These are phyloP conservation scores for Poeciliopsis occidentalis DNA, from an alignment of 2,113 vertebrate species.

Conservation along the genomic window DNA sequence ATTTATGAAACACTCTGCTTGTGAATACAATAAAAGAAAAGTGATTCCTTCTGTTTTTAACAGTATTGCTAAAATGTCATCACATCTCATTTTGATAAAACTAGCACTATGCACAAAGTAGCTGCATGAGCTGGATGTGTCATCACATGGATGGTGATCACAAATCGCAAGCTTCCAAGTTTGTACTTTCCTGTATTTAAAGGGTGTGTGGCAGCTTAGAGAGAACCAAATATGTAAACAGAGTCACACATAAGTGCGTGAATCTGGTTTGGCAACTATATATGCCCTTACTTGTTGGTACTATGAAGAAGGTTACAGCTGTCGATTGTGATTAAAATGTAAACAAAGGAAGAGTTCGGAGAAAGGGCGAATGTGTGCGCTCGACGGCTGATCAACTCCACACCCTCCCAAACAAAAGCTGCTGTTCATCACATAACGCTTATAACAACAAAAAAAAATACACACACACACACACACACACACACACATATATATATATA, in stretches of 20 bases:
- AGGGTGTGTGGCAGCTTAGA: slow-evolving; percentile 65
- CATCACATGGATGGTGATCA: slow-evolving; percentile 34
- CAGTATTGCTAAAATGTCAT: no score
- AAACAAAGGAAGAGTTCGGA: slow-evolving; percentile 78
- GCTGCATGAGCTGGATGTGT: slow-evolving; percentile 27
- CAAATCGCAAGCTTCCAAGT: slow-evolving; percentile 34
- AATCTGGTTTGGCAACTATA: slow-evolving; percentile 82
- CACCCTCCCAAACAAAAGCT: slow-evolving; percentile 47
- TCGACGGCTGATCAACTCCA: slow-evolving; percentile 61
- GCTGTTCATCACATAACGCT: slow-evolving; percentile 14
- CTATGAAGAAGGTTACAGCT: slow-evolving; percentile 76
- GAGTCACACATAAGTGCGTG: slow-evolving; percentile 66
- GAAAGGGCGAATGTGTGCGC: slow-evolving; percentile 72
- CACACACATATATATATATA: background rate
- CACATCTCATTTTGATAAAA: no score
- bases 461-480: background rate
- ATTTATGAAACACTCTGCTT: no score
- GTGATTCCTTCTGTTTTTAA: no score
- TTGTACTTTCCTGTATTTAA: slow-evolving; percentile 59
- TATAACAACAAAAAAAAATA: slow-evolving; percentile 15
- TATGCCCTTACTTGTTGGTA: slow-evolving; percentile 78
- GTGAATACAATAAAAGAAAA: no score
- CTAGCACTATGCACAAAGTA: background rate
- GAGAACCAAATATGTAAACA: slow-evolving; percentile 67
- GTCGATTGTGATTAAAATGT: slow-evolving; percentile 83